A percentile compares a stretch with the other conserved stretches of the same genome.
Evolutionary conservation across 2,797 vertebrate genomes (phyloP).

Genomic region (Sarcophilus harrisii): DNA sequence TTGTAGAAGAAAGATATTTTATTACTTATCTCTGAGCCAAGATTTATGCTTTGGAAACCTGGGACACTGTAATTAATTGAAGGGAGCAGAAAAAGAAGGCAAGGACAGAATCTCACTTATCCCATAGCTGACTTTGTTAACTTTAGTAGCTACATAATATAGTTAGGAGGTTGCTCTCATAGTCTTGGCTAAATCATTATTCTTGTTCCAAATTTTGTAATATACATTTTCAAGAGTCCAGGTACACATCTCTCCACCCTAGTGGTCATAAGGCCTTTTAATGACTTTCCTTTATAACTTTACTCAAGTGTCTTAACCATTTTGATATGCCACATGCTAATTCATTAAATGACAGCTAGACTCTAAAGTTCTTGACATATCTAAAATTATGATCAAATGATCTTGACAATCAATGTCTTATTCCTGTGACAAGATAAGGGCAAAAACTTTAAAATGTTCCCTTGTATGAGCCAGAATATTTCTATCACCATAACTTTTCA

Average conservation of each 20-base stretch:
- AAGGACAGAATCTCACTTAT: too few relatives aligned
- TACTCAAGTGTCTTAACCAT: background rate
- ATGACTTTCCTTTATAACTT: background rate
- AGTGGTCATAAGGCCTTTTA: background rate
- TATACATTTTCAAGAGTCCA: background rate
- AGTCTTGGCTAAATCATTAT: background rate
- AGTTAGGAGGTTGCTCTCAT: background rate
- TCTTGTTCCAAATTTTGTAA: background rate
- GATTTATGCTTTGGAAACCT: background rate
- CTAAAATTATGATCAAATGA: background rate
- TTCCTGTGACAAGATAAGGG: background rate
- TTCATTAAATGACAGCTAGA: background rate
- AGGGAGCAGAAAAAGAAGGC: background rate
- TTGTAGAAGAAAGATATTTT: background rate
- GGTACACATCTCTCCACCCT: background rate
- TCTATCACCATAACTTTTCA: background rate
- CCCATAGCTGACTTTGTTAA: background rate
- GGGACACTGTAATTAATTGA: background rate
- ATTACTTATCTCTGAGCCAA: background rate
- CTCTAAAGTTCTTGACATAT: background rate
- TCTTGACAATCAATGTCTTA: background rate
- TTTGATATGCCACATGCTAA: background rate
- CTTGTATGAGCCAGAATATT: background rate
- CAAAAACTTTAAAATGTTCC: background rate
- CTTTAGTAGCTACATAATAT: background rate